Base-by-base conservation (phyloP, 2,888 invertebrate species). In the Aromia moschata region DNA sequence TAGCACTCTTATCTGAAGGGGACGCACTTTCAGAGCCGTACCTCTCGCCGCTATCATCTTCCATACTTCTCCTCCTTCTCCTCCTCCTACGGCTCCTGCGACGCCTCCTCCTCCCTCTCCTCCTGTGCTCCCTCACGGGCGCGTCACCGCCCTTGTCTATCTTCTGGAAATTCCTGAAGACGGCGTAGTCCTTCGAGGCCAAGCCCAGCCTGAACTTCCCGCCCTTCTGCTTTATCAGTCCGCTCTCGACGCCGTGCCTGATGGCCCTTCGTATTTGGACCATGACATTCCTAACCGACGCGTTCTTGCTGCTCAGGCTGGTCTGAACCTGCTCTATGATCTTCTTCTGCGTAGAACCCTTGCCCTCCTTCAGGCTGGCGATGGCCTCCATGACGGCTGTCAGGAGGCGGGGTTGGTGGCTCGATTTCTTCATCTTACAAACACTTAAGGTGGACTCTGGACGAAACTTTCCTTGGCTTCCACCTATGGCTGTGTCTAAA, bases 321-420 rank as follows among this genome's bases (percentile, higher is more conserved):
- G n/a, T 16, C 12, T 64, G 58, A 5, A 66, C 62, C 31, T 68
- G 64, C 10, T 68, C 65, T 14, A 69, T 43, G 15, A 74, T 73
- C 12, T 58, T 61, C 17, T 65, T 67, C 46, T 66, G 62, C 0
- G 69, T 68, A 0, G 73, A 72, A 3, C 74, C 73, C 7, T 58
- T 51, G 3, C 33, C 49, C 41, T 72, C 71, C 33, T 59, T 66
- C 10, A 72, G 53, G 16, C 64, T 60, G n/a, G 70, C 70, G 25
- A 73, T 71, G 1, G 70, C 73, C 45, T 72, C 67, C 58, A 73
- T 70, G 14, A 73, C 68, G 33, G 69, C 64, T 2, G 70, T 55
- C 53, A 70, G 54, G 18, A 70, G 64, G 49, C 59, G 53, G n/a
- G 66, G 69, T 51, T 68, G 53, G 17, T 52, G 40, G 1, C 41